A percentile compares a stretch with the other conserved stretches of the same genome.
Evolutionary conservation across 1,140 invertebrate species (phyloP).

Genomic region (Brachionus plicatilis): DNA sequence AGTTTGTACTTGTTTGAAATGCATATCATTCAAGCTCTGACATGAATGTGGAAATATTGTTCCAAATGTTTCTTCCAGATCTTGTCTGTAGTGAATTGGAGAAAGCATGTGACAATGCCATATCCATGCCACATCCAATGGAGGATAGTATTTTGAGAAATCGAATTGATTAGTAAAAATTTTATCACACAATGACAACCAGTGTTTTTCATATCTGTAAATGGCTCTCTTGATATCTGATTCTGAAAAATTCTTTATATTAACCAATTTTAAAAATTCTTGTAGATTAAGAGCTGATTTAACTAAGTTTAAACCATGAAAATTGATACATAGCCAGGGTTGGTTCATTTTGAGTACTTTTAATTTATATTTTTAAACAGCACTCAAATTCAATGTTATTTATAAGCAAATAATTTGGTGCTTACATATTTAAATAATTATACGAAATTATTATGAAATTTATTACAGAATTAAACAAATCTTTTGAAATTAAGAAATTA

Average conservation of each 20-base stretch:
- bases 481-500: too few species aligned
- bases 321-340: too few species aligned
- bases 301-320: neutral
- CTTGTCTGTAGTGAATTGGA: neutral
- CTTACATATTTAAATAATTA: too few species aligned
- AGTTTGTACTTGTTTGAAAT: neutral
- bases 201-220: conserved; percentile 33
- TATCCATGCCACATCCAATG: conserved; percentile 29
- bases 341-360: too few species aligned
- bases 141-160: neutral
- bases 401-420: too few species aligned
- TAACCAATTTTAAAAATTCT: neutral
- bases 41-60: neutral
- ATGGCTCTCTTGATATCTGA: neutral
- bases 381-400: too few species aligned
- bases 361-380: too few species aligned
- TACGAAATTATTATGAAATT: too few species aligned
- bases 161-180: neutral
- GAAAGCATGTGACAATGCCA: conserved; percentile 8
- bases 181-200: neutral
- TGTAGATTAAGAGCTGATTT: neutral
- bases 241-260: neutral
- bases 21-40: neutral
- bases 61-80: neutral
- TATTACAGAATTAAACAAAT: too few species aligned